Percentiles rank a stretch among this genome's conserved stretches.
phyloP scores from a whole-genome alignment of 2,113 vertebrate genomes.

The Euleptes europaea region DNA sequence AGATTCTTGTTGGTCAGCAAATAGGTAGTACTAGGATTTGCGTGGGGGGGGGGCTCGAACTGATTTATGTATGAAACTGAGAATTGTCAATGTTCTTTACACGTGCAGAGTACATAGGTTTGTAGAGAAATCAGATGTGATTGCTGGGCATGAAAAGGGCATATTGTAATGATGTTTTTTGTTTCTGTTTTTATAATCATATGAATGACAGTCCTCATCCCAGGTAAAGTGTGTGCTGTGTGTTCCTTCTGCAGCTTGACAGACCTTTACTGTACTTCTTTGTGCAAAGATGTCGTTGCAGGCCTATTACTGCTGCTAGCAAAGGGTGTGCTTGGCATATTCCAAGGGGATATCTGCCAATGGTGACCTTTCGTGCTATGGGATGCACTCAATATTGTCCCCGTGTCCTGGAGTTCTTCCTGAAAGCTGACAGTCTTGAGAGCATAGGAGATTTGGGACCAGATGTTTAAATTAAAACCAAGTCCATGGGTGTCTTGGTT shows the following conservation, averaged over 20 bases:
- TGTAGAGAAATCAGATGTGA: constrained; percentile 23
- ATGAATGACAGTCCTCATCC: constrained; percentile 81
- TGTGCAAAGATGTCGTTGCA: constrained; percentile 45
- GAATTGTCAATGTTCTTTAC: neutral
- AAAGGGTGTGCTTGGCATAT: constrained; percentile 49
- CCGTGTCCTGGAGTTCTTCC: constrained; percentile 18
- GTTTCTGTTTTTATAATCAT: constrained; percentile 63
- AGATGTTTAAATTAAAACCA: neutral
- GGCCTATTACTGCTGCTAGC: constrained; percentile 43
- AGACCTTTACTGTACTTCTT: constrained; percentile 26
- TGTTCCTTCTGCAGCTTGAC: constrained; percentile 53
- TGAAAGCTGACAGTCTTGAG: constrained; percentile 47
- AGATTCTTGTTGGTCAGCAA: neutral
- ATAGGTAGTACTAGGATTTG: neutral
- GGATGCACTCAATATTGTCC: neutral
- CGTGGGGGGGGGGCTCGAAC: neutral
- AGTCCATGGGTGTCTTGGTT: neutral
- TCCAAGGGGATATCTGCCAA: neutral
- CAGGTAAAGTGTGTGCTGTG: constrained; percentile 76
- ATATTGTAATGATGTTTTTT: constrained; percentile 67
- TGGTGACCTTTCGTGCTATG: neutral
- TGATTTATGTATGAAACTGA: neutral
- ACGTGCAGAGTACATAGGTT: neutral
- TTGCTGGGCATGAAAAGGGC: constrained; percentile 11
- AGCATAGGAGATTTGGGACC: neutral